These are phyloP conservation scores for Clamator glandarius DNA, from an alignment of 2,797 vertebrate genomes.

Conservation along the genomic window DNA sequence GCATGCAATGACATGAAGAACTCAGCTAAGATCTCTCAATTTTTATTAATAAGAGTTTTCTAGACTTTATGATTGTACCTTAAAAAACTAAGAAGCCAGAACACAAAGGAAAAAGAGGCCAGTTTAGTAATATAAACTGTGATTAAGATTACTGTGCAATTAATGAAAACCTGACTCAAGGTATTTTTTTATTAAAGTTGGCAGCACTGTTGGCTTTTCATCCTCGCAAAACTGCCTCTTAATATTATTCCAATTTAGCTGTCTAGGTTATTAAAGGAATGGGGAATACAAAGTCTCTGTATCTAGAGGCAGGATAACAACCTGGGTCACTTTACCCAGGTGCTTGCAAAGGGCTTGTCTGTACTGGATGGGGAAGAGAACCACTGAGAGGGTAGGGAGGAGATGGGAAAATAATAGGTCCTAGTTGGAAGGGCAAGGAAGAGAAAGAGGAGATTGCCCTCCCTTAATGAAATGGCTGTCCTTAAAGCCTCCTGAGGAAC, in stretches of 20 bases:
- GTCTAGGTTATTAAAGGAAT: slow-evolving; percentile 27
- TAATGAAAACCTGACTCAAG: not conserved
- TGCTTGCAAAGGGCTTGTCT: not conserved
- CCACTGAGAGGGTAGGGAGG: too few species aligned
- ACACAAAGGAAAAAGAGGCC: not conserved
- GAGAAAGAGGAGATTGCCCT: not conserved
- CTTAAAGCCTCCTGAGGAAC: not conserved
- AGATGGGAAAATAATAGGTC: not conserved
- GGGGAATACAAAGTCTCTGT: not conserved
- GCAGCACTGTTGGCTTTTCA: slow-evolving; percentile 18
- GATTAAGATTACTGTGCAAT: slow-evolving; percentile 21
- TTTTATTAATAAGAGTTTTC: slow-evolving; percentile 36
- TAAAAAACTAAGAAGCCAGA: slow-evolving; percentile 51
- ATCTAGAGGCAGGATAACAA: not conserved
- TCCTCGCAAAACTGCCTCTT: not conserved
- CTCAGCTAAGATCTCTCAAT: not conserved
- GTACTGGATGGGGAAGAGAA: not conserved
- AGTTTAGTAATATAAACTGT: not conserved
- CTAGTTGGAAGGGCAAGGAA: not conserved
- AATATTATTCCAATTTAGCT: slow-evolving; percentile 19
- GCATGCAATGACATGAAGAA: slow-evolving; percentile 15
- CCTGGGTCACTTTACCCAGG: not conserved
- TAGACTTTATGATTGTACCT: slow-evolving; percentile 26
- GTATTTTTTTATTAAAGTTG: not conserved
- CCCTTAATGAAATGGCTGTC: not conserved